A percentile compares a stretch with the other conserved stretches of the same genome.
phyloP scores from a whole-genome alignment of 1,140 invertebrate species.

The Achroia grisella region DNA sequence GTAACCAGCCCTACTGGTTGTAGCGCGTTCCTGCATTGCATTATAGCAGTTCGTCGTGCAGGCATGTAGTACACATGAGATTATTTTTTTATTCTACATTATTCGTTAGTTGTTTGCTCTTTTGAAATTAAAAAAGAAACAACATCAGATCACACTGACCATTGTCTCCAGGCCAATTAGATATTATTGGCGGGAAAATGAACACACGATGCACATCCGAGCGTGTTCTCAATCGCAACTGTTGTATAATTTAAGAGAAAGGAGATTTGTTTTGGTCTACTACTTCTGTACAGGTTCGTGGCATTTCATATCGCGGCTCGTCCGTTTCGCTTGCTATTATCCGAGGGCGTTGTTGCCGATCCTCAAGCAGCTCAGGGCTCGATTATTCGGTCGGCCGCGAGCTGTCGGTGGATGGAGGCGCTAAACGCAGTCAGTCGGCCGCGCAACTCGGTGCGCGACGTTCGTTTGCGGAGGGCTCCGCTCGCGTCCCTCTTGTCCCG shows the following conservation, averaged over 20 bases:
- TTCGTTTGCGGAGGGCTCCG: conserved; percentile 55
- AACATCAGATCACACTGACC: no score
- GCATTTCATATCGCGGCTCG: conserved; percentile 58
- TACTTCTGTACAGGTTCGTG: conserved; percentile 58
- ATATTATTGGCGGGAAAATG: conserved; percentile 24
- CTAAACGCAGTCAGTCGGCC: conserved; percentile 59
- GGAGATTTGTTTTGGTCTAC: conserved; percentile 71
- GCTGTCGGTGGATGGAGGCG: conserved; percentile 25
- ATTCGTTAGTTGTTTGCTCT: background rate
- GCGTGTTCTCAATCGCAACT: conserved; percentile 37
- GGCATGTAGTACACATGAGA: no score
- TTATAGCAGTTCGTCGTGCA: no score
- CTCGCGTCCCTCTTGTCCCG: conserved; percentile 32
- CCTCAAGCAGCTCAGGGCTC: conserved; percentile 33
- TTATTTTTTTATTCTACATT: no score
- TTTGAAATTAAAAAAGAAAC: background rate
- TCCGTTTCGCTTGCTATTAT: conserved; percentile 59
- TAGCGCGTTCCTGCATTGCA: no score
- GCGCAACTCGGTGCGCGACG: conserved; percentile 67
- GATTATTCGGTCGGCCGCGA: conserved; percentile 38
- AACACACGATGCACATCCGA: conserved; percentile 19
- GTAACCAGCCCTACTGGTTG: conserved; percentile 8
- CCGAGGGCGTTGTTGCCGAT: conserved; percentile 54
- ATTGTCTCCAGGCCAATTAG: no score
- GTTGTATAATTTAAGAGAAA: conserved; percentile 71